Evolutionary conservation across 2,888 invertebrate genomes (phyloP).

Genomic region (Muscina levida): DNA sequence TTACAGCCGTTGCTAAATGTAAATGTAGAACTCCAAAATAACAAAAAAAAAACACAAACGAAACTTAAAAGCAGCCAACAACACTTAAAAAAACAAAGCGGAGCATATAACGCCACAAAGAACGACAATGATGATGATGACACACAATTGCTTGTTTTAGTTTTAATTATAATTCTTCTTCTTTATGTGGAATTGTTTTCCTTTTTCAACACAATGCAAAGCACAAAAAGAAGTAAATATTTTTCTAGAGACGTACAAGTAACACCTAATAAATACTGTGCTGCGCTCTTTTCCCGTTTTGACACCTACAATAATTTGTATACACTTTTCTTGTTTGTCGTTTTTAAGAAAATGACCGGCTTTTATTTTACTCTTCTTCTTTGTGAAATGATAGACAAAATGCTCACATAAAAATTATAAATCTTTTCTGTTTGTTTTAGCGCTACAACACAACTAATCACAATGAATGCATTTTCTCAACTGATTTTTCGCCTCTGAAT

Average conservation of each 20-base stretch:
- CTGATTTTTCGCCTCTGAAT: conserved; percentile 29
- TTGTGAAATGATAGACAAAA: conserved; percentile 38
- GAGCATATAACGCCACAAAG: background rate
- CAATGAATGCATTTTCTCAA: conserved; percentile 64
- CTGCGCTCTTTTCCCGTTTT: conserved; percentile 1
- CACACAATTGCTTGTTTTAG: conserved; percentile 55
- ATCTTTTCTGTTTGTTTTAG: background rate
- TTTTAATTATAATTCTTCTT: conserved; percentile 45
- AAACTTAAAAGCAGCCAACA: conserved; percentile 22
- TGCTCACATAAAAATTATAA: conserved; percentile 44
- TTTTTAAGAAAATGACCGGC: conserved; percentile 52
- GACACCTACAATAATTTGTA: conserved; percentile 17
- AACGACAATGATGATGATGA: conserved; percentile 50
- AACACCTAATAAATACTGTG: too few species aligned
- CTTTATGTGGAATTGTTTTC: background rate
- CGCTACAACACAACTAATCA: conserved; percentile 54
- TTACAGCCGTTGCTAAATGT: conserved; percentile 14
- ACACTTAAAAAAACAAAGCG: conserved; percentile 12
- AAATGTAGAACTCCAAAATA: conserved; percentile 50
- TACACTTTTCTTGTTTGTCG: background rate
- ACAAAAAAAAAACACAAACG: conserved; percentile 34
- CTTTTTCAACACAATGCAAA: background rate
- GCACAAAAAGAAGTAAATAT: too few species aligned
- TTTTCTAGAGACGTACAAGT: too few species aligned
- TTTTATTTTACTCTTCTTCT: conserved; percentile 46